These are phyloP conservation scores for Amphimedon queenslandica DNA, from an alignment of 37 sponge, comb jelly and placozoan species.

Conservation along the genomic window DNA sequence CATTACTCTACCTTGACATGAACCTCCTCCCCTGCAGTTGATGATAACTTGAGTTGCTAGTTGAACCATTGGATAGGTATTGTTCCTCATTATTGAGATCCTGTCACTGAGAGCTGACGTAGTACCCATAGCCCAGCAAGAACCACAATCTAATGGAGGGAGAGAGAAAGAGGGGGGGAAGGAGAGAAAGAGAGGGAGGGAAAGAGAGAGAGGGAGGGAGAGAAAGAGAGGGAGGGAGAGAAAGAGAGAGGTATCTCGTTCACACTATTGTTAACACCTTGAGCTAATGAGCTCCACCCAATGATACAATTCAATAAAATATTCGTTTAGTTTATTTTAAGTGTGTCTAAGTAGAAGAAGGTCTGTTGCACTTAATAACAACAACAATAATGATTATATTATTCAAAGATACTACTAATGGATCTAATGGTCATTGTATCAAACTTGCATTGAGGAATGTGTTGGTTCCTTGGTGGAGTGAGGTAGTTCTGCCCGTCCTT, in stretches of 20 bases:
- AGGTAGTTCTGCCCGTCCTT: conserved; percentile 77
- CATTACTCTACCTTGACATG: conserved; percentile 54
- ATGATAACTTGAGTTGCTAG: conserved; percentile 79
- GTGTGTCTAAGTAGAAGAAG: not conserved
- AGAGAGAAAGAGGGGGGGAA: not conserved
- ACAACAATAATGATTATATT: not conserved
- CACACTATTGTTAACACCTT: too few species aligned
- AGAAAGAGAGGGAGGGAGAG: conserved; percentile 1
- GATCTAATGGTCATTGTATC: not conserved
- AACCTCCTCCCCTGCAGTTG: conserved; percentile 74
- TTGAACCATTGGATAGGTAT: conserved; percentile 50
- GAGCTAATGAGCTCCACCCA: not conserved
- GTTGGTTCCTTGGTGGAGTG: conserved; percentile 74
- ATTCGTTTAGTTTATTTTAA: not conserved
- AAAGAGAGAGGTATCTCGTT: conserved; percentile 13
- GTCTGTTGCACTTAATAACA: not conserved
- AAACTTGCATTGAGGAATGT: conserved; percentile 72
- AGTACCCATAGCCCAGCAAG: conserved; percentile 81
- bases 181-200: not conserved
- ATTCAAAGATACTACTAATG: not conserved
- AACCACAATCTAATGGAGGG: conserved; percentile 66
- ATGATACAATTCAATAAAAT: too few species aligned
- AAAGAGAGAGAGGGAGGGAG: not conserved
- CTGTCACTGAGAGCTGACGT: conserved; percentile 80
- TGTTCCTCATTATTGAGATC: conserved; percentile 64